These are phyloP conservation scores for Netta rufina DNA, from an alignment of 2,797 vertebrate genomes.

Conservation along the genomic window DNA sequence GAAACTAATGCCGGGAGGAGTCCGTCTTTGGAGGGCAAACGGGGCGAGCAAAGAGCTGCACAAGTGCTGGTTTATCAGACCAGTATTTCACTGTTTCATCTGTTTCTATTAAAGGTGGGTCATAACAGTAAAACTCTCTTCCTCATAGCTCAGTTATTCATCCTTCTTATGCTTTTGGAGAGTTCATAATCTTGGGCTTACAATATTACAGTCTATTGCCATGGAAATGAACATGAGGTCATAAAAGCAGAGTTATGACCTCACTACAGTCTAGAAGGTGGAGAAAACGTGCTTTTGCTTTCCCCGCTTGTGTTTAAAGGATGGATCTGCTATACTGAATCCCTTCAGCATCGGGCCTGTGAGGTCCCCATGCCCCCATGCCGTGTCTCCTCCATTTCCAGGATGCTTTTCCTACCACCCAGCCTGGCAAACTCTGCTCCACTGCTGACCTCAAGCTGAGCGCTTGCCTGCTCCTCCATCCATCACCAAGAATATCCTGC, in stretches of 20 bases:
- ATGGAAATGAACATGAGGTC: constrained; percentile 41
- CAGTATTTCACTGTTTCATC: constrained; percentile 36
- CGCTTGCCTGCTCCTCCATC: neutral
- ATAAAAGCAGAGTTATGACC: constrained; percentile 58
- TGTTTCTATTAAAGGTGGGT: constrained; percentile 20
- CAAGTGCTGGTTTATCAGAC: constrained; percentile 12
- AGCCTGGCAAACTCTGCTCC: neutral
- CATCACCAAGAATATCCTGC: rapidly evolving
- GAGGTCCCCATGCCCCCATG: neutral
- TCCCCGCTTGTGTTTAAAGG: neutral
- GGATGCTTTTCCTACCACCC: neutral
- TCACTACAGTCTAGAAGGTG: constrained; percentile 2
- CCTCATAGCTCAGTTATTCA: constrained; percentile 1
- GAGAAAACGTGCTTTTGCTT: neutral
- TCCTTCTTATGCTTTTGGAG: neutral
- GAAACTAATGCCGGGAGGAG: neutral
- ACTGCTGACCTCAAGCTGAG: neutral
- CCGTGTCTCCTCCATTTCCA: rapidly evolving
- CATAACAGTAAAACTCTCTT: constrained; percentile 7
- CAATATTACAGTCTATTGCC: constrained; percentile 15
- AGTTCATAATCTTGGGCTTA: constrained; percentile 10
- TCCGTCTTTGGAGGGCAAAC: neutral
- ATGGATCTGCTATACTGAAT: neutral
- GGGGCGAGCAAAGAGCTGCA: neutral
- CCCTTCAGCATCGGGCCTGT: neutral